Base-by-base conservation (phyloP, 2,113 vertebrate species). In the Otocyon megalotis region DNA sequence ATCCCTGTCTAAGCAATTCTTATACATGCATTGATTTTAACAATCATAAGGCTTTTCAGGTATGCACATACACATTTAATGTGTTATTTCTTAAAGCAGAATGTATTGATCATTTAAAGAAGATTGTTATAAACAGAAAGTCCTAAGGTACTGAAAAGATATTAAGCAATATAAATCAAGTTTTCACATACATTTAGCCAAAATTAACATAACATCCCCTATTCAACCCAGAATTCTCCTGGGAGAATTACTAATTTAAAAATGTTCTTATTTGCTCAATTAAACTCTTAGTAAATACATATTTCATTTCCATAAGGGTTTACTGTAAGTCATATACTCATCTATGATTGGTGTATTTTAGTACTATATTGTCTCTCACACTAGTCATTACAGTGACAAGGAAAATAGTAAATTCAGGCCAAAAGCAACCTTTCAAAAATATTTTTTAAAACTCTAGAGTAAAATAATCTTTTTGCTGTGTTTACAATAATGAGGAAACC, bases 251-350 rank as follows among this genome's bases (percentile, higher is more conserved):
- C n/a, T 95, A 94, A 97, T 96, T 96, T 86, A 88, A 91, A 94
- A 95, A 76, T 93, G 7, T 92, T 90, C n/a, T 8, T 93, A 94
- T 97, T 96, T 96, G 24, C 53, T 82, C 77, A 72, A 92, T 94
- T 63, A 94, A 95, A 95, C 12, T 30, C 48, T 88, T 97, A 94
- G 93, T 97, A 97, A 97, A 96, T 71, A 8, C 53, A 48, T 96
- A 97, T 90, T 92, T 98, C 90, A 92, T 88, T 90, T 92, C 35
- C 90, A 9, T 54, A 90, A 69, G 30, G 17, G 0, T 86, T 93
- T 97, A 76, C 93, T 80, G 8, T 88, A 94, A 97, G 63, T 37
- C 63, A 43, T 2, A 67, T 9, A 76, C 6, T 88, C 26, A 97
- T 91, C 28, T 86, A 80, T 65, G 72, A 90, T 77, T 93, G 88